These are phyloP conservation scores for Hephaestus fuliginosus DNA, from an alignment of 2,797 vertebrate genomes.

Conservation along the genomic window DNA sequence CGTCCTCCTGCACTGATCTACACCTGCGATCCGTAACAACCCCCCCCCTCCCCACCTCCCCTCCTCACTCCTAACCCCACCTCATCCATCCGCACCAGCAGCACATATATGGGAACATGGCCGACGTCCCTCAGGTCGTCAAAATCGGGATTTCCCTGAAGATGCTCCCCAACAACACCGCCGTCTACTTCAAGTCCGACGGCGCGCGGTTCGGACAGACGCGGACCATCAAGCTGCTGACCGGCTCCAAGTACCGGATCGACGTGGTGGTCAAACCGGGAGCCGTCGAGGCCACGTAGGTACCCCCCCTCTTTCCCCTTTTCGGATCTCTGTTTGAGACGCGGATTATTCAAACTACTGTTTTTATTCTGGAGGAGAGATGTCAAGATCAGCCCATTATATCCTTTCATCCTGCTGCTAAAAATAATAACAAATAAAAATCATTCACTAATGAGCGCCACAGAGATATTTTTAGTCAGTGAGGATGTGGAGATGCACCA, in stretches of 20 bases:
- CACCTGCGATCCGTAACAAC: not conserved
- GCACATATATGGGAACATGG: slow-evolving; percentile 82
- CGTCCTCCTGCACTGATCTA: slow-evolving; percentile 4
- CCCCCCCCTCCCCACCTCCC: no score
- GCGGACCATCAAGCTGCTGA: slow-evolving; percentile 96
- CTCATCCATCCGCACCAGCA: no score
- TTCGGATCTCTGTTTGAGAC: not conserved
- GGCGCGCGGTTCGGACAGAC: slow-evolving; percentile 96
- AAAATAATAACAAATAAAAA: no score
- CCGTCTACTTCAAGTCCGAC: slow-evolving; percentile 95
- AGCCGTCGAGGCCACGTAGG: slow-evolving; percentile 93
- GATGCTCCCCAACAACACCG: slow-evolving; percentile 93
- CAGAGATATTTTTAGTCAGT: not conserved
- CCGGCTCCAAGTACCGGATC: slow-evolving; percentile 95
- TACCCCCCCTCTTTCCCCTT: slow-evolving; percentile 21
- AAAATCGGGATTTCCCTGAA: slow-evolving; percentile 93
- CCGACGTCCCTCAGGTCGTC: slow-evolving; percentile 90
- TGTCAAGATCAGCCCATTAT: no score
- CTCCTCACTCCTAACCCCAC: not conserved
- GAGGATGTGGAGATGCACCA: not conserved
- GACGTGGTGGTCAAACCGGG: slow-evolving; percentile 94
- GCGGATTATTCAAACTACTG: not conserved
- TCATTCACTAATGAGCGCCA: not conserved
- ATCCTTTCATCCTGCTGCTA: not conserved
- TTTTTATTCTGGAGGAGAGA: not conserved